These are phyloP conservation scores for Poecilia velifera DNA, from an alignment of 2,797 vertebrate genomes.

Conservation along the genomic window DNA sequence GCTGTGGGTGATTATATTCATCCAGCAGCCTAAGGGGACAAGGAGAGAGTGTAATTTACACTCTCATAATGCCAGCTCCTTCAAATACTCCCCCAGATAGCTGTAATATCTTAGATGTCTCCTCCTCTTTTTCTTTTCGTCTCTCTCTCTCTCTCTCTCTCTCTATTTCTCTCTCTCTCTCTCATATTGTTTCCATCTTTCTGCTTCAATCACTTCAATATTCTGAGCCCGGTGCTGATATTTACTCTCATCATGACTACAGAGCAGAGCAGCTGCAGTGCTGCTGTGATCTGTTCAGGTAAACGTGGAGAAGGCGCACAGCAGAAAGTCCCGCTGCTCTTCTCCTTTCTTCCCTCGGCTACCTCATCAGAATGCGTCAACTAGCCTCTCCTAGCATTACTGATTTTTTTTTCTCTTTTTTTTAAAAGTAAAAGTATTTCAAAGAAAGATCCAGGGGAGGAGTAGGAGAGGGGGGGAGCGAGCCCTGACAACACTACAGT, in stretches of 20 bases:
- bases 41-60: slow-evolving; percentile 75
- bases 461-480: not conserved
- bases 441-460: slow-evolving; percentile 1
- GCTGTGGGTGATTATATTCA: slow-evolving; percentile 71
- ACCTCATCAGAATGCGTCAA: slow-evolving; percentile 40
- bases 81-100: slow-evolving; percentile 65
- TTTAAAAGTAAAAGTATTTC: slow-evolving; percentile 43
- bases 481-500: slow-evolving; percentile 37
- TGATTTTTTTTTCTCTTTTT: not conserved
- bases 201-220: slow-evolving; percentile 37
- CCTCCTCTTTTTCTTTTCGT: slow-evolving; percentile 38
- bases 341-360: slow-evolving; percentile 16
- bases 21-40: slow-evolving; percentile 63
- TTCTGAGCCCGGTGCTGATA: slow-evolving; percentile 55
- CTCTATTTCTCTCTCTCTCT: slow-evolving; percentile 13
- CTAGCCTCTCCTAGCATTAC: slow-evolving; percentile 27
- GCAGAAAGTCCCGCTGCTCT: slow-evolving; percentile 1
- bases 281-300: slow-evolving; percentile 54
- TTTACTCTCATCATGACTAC: slow-evolving; percentile 71
- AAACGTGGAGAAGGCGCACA: slow-evolving; percentile 26
- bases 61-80: slow-evolving; percentile 74
- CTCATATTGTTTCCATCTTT: slow-evolving; percentile 39
- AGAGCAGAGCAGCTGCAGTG: slow-evolving; percentile 55
- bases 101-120: slow-evolving; percentile 72
- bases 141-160: slow-evolving; percentile 22